Percentiles rank a stretch among this genome's conserved stretches.
These are phyloP conservation scores for Harpagifer antarcticus DNA, from an alignment of 2,797 vertebrate species.

Conservation along the genomic window DNA sequence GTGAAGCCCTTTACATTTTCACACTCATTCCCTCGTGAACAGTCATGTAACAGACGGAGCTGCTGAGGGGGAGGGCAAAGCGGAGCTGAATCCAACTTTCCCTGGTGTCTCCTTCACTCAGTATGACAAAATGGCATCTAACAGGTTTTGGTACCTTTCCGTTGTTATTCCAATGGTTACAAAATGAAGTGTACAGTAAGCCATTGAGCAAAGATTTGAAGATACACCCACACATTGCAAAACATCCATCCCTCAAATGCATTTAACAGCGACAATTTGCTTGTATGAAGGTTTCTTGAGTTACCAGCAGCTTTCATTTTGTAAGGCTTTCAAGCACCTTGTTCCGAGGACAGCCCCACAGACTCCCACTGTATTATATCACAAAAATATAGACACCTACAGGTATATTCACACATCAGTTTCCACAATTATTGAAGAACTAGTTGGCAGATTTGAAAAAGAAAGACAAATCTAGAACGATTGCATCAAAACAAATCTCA, in stretches of 20 bases:
- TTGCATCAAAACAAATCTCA: not conserved
- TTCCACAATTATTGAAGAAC: slow-evolving; percentile 56
- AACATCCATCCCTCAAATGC: not conserved
- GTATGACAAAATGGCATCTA: slow-evolving; percentile 1
- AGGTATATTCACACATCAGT: slow-evolving; percentile 36
- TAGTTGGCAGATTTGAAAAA: slow-evolving; percentile 34
- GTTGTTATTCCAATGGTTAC: not conserved
- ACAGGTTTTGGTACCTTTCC: slow-evolving; percentile 3
- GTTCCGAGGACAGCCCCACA: slow-evolving; percentile 54
- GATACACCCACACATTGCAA: slow-evolving; percentile 1
- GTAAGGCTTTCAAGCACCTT: slow-evolving; percentile 78
- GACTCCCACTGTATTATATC: slow-evolving; percentile 43
- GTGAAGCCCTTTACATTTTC: slow-evolving; percentile 56
- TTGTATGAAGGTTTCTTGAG: slow-evolving; percentile 45
- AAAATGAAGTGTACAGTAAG: not conserved
- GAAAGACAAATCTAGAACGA: slow-evolving; percentile 36
- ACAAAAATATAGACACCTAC: slow-evolving; percentile 63
- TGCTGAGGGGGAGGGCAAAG: slow-evolving; percentile 29
- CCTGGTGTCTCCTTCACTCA: slow-evolving; percentile 2
- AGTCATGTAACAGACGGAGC: slow-evolving; percentile 48
- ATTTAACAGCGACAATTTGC: slow-evolving; percentile 44
- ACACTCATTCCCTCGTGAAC: slow-evolving; percentile 19
- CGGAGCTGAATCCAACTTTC: slow-evolving; percentile 5
- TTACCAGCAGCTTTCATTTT: slow-evolving; percentile 79
- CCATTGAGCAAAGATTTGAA: not conserved